These are phyloP conservation scores for Epiperipatus broadwayi DNA, from an alignment of 2,888 invertebrate genomes.

Conservation along the genomic window DNA sequence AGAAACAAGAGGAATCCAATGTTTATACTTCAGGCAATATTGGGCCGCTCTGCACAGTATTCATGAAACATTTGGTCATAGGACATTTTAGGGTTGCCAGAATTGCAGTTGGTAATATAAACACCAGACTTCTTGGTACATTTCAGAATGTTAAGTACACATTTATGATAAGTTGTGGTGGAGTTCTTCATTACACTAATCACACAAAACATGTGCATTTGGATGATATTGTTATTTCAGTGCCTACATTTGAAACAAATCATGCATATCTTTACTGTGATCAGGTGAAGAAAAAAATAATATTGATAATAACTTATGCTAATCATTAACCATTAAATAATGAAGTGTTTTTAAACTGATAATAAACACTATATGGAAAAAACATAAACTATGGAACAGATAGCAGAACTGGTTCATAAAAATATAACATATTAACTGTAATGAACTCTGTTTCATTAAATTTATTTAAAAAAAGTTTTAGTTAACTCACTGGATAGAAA, in stretches of 20 bases:
- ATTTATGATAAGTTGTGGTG: constrained; percentile 84
- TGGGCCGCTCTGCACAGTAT: constrained; percentile 86
- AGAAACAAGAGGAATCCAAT: constrained; percentile 94
- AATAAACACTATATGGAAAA: no score
- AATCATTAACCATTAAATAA: no score
- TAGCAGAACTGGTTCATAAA: no score
- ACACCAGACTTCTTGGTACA: constrained; percentile 75
- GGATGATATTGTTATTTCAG: constrained; percentile 74
- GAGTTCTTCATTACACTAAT: constrained; percentile 90
- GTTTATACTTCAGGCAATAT: constrained; percentile 92
- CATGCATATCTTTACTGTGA: no score
- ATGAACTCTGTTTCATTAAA: no score
- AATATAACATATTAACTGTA: no score
- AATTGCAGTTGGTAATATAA: constrained; percentile 92
- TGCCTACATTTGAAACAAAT: constrained; percentile 38
- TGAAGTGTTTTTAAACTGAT: no score
- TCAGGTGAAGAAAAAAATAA: constrained; percentile 9
- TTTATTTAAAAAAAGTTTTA: no score
- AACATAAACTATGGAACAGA: no score
- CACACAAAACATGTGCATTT: constrained; percentile 74
- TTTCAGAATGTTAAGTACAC: constrained; percentile 87
- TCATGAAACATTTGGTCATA: constrained; percentile 86
- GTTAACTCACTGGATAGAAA: no score
- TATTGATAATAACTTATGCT: no score
- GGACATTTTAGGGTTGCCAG: constrained; percentile 83